Percentiles rank a stretch among this genome's conserved stretches.
phyloP scores from a whole-genome alignment of 2,797 vertebrate genomes.

The Cirrhinus mrigala region DNA sequence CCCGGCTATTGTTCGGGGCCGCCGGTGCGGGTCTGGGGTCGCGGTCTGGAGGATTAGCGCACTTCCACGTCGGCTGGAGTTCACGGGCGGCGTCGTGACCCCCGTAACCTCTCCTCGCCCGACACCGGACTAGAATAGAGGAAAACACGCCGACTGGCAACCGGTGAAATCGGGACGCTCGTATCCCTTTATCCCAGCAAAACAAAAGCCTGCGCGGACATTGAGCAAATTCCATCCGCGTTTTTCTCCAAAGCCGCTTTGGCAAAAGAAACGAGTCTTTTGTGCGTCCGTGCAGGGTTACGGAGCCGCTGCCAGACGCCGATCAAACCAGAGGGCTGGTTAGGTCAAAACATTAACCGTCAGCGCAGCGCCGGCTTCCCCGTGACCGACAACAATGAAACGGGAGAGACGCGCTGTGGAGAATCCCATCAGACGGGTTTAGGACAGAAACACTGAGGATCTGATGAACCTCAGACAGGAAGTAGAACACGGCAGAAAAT shows the following conservation, averaged over 20 bases:
- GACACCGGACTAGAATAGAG: conserved; percentile 15
- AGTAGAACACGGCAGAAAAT: not conserved
- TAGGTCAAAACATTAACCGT: conserved; percentile 56
- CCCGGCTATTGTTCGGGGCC: conserved; percentile 61
- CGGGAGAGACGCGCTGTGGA: conserved; percentile 1
- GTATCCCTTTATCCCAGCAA: conserved; percentile 73
- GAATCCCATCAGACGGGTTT: conserved; percentile 13
- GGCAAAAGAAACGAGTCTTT: conserved; percentile 60
- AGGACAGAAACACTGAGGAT: conserved; percentile 4
- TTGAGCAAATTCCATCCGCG: conserved; percentile 68
- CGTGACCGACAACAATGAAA: not conserved
- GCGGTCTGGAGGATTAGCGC: conserved; percentile 81
- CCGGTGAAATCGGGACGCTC: conserved; percentile 77
- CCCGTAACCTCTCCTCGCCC: conserved; percentile 69
- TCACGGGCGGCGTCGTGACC: conserved; percentile 69
- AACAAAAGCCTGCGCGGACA: conserved; percentile 66
- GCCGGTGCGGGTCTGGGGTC: conserved; percentile 62
- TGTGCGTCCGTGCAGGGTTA: conserved; percentile 58
- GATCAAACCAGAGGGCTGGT: conserved; percentile 54
- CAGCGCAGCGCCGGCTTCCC: conserved; percentile 30
- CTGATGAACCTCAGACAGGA: conserved; percentile 27
- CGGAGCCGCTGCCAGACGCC: conserved; percentile 64
- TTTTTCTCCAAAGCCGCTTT: conserved; percentile 42
- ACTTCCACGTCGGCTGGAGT: conserved; percentile 76
- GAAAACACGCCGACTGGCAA: conserved; percentile 12